Evolutionary conservation across 1,140 invertebrate species (phyloP).

Genomic region (Bilobella aurantiaca): DNA sequence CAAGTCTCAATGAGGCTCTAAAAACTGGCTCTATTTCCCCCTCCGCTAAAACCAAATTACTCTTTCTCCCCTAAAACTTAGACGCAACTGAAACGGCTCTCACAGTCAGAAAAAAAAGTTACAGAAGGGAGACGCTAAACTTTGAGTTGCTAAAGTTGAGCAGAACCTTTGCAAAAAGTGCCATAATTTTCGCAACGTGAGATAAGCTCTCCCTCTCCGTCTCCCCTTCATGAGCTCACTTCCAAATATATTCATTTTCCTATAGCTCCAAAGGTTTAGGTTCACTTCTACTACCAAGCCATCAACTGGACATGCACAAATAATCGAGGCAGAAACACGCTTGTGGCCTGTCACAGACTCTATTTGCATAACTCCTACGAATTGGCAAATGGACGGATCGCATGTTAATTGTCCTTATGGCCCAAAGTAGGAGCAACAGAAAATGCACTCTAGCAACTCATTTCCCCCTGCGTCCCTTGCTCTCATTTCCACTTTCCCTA

Average conservation of each 20-base stretch:
- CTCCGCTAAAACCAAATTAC: neutral
- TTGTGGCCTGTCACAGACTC: too few relatives aligned
- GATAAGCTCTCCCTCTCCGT: neutral
- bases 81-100: neutral
- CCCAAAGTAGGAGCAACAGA: too few relatives aligned
- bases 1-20: conserved; percentile 25
- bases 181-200: neutral
- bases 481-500: too few relatives aligned
- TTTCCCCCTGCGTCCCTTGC: too few relatives aligned
- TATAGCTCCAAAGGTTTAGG: neutral
- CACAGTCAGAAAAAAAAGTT: neutral
- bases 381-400: neutral
- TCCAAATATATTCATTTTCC: neutral
- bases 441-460: too few relatives aligned
- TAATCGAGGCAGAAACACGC: neutral
- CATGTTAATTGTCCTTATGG: neutral
- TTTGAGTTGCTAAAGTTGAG: too few relatives aligned
- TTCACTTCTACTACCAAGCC: too few relatives aligned
- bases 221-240: neutral
- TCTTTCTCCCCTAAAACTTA: neutral
- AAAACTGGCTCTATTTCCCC: neutral
- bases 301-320: too few relatives aligned
- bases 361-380: neutral
- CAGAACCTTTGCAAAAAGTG: neutral
- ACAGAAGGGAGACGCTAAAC: neutral